Percentiles rank a stretch among this genome's conserved stretches.
Conservation (phyloP, 2,797 vertebrate species). For the Enteromius paludinosus region DNA sequence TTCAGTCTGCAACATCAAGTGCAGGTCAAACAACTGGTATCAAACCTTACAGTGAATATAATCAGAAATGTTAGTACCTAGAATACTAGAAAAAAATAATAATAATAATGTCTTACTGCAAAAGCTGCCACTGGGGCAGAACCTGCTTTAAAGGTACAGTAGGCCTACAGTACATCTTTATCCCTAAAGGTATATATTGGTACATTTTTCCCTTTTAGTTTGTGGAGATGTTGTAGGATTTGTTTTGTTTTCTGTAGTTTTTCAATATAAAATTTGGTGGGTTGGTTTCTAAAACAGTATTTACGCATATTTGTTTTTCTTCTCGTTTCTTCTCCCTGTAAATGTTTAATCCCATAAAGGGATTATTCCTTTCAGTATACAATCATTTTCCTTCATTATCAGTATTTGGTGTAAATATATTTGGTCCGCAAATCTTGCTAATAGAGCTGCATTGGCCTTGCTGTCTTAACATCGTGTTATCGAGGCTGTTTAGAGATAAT, state of each 20-base stretch:
- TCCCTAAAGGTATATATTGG: neutral
- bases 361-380: neutral
- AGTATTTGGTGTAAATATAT: neutral
- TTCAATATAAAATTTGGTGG: neutral
- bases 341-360: neutral
- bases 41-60: neutral
- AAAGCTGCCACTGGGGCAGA: neutral
- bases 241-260: neutral
- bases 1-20: neutral
- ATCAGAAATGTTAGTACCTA: neutral
- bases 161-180: neutral
- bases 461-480: conserved; percentile 36
- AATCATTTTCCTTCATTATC: neutral
- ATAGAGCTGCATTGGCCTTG: neutral
- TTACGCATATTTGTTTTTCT: neutral
- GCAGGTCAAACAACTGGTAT: neutral
- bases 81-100: neutral
- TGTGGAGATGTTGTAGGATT: neutral
- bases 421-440: neutral
- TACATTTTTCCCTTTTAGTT: neutral
- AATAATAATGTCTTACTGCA: neutral
- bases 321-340: neutral
- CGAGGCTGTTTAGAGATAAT: conserved; percentile 36
- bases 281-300: neutral
- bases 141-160: neutral